Evolutionary conservation across 1,140 invertebrate species (phyloP), one percentile per base, ranked within the genome.

Genomic region (Centruroides vittatus): DNA sequence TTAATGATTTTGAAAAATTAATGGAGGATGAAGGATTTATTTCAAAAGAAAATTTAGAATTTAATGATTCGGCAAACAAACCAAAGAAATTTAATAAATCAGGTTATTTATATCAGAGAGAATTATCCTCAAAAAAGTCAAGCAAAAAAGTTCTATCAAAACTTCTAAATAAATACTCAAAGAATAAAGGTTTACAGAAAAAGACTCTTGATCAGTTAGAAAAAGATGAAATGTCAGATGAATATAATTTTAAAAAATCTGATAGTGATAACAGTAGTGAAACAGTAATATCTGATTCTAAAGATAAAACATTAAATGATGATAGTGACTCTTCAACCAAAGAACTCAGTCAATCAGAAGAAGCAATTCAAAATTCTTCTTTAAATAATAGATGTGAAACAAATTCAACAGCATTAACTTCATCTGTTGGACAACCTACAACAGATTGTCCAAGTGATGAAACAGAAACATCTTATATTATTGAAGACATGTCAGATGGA

Each of bases 31-130:
- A 49, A 50, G 54, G n/a, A 23, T 52, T 49, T 58, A 55, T 12
- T 11, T 60, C 57, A 51, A 53, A 41, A 36, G 54, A 55, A 61
- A 61, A 55, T 53, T 57, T 52, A 34, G 52, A 64, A 58, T 23
- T 58, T 7, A 57, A 53, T 49, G 55, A 65, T 59, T 52, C 47
- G 11, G 55, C 53, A 35, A 54, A 59, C 48, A 59, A 58, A 36
- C 48, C 60, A 47, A 65, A 62, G 34, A 59, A 61, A 49, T 60
- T 51, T 36, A 61, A 56, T 49, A 55, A 60, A 52, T 50, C 54
- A 54, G 56, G 41, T 12, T 55, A 60, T 4, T 58, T 61, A 35
- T 57, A 62, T 61, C 68, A 66, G 34, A 74, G 74, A 61, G 67
- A 66, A 63, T 51, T 58, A 59, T 68, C 52, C 54, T 41, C 41